Evolutionary conservation across 1,140 invertebrate species (phyloP).

Genomic region (Monomorium pharaonis): DNA sequence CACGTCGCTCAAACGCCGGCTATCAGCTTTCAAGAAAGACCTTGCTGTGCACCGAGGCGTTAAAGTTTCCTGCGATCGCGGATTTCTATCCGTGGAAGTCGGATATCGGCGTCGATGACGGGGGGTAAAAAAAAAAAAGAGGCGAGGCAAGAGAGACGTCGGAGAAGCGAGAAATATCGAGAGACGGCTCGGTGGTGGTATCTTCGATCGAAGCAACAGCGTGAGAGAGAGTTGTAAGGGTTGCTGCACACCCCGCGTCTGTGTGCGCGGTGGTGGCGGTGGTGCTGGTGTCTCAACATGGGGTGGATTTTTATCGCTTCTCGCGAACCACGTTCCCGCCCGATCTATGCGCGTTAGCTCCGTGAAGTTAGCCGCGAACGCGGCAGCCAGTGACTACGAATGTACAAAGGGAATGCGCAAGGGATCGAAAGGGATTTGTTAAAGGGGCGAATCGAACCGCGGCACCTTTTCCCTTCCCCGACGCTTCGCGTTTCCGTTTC

Average conservation of each 20-base stretch:
- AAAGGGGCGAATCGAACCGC: neutral
- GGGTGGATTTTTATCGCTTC: conserved; percentile 42
- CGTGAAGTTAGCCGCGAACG: neutral
- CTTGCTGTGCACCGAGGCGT: conserved; percentile 33
- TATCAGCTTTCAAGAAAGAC: conserved; percentile 46
- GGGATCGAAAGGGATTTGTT: conserved; percentile 33
- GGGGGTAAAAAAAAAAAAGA: conserved; percentile 16
- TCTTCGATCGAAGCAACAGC: conserved; percentile 48
- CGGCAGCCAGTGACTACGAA: conserved; percentile 7
- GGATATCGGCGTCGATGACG: conserved; percentile 46
- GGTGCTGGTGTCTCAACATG: neutral
- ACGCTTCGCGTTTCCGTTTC: neutral
- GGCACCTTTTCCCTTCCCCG: neutral
- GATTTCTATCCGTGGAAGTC: conserved; percentile 44
- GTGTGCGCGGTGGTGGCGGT: neutral
- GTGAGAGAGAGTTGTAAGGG: conserved; percentile 18
- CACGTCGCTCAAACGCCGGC: conserved; percentile 42
- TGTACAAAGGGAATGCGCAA: neutral
- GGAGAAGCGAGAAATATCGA: conserved; percentile 12
- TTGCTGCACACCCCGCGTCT: neutral
- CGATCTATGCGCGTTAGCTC: conserved; percentile 17
- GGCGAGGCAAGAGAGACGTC: neutral
- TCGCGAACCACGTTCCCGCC: conserved; percentile 36
- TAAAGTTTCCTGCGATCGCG: conserved; percentile 48
- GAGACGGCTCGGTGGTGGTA: neutral